Conservation (phyloP, 1,140 invertebrate genomes). For the Tribolium madens region DNA sequence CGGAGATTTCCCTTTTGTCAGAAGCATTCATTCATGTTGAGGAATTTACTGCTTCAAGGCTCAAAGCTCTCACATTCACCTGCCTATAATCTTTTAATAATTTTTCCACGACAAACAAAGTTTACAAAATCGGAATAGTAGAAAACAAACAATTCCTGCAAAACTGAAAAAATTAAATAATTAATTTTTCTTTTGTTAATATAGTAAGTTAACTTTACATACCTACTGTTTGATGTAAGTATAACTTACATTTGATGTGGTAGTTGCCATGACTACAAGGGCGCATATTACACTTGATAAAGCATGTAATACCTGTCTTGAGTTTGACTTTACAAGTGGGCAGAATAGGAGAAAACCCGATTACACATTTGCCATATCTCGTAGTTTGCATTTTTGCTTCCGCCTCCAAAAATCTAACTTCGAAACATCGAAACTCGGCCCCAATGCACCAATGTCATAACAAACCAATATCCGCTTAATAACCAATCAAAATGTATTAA, state of each 20-base stretch:
- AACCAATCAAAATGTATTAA: conserved; percentile 48
- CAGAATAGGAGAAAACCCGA: no score
- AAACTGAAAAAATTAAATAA: no score
- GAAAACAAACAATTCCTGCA: background rate
- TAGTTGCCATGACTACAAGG: background rate
- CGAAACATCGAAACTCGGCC: conserved; percentile 10
- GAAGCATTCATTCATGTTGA: background rate
- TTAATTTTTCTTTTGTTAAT: background rate
- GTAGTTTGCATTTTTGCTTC: no score
- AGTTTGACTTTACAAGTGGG: no score
- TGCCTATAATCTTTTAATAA: background rate
- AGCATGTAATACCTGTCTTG: background rate
- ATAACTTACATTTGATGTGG: background rate
- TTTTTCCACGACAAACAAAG: background rate
- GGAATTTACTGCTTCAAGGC: background rate
- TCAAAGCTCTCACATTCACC: background rate
- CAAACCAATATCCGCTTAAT: conserved; percentile 45
- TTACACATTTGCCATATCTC: no score
- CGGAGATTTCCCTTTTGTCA: background rate
- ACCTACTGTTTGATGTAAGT: background rate
- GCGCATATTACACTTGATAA: background rate
- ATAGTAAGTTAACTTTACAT: background rate
- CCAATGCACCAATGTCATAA: conserved; percentile 41
- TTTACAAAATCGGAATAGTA: background rate
- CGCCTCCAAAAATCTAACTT: background rate